phyloP scores from a whole-genome alignment of 1,140 invertebrate species.

The Antheraea pernyi region DNA sequence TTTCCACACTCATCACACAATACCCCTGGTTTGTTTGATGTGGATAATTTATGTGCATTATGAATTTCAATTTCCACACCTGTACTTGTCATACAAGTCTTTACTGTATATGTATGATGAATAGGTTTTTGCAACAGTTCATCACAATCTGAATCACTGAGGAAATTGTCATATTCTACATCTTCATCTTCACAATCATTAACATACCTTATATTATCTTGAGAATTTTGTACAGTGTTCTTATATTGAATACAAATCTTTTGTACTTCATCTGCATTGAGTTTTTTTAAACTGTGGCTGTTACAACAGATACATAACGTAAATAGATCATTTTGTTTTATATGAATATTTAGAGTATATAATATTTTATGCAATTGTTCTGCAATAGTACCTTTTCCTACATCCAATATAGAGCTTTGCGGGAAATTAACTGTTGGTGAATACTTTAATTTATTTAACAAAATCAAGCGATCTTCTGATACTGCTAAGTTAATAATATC shows the following conservation, averaged over 20 bases:
- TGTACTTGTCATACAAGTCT: constrained; percentile 47
- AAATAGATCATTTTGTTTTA: constrained; percentile 49
- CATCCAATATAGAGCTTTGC: constrained; percentile 59
- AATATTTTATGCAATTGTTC: constrained; percentile 56
- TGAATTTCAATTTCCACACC: constrained; percentile 50
- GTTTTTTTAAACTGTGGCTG: constrained; percentile 38
- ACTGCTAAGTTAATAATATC: constrained; percentile 59
- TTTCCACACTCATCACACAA: constrained; percentile 67
- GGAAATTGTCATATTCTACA: constrained; percentile 50
- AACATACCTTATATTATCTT: constrained; percentile 27
- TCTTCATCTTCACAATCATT: constrained; percentile 50
- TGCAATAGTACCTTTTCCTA: constrained; percentile 43
- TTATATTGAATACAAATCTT: constrained; percentile 19
- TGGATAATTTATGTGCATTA: constrained; percentile 40
- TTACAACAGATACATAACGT: constrained; percentile 65
- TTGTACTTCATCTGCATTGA: constrained; percentile 43
- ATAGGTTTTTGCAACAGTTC: constrained; percentile 29
- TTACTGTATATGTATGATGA: constrained; percentile 16
- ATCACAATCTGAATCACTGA: constrained; percentile 70
- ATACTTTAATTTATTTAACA: constrained; percentile 55
- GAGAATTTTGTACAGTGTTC: constrained; percentile 13
- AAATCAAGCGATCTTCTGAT: constrained; percentile 53
- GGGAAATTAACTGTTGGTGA: constrained; percentile 50
- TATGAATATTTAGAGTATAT: constrained; percentile 45
- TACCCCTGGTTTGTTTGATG: constrained; percentile 41